A percentile compares a stretch with the other conserved stretches of the same genome.
phyloP scores from a whole-genome alignment of 1,140 invertebrate species.

The Atta texana region DNA sequence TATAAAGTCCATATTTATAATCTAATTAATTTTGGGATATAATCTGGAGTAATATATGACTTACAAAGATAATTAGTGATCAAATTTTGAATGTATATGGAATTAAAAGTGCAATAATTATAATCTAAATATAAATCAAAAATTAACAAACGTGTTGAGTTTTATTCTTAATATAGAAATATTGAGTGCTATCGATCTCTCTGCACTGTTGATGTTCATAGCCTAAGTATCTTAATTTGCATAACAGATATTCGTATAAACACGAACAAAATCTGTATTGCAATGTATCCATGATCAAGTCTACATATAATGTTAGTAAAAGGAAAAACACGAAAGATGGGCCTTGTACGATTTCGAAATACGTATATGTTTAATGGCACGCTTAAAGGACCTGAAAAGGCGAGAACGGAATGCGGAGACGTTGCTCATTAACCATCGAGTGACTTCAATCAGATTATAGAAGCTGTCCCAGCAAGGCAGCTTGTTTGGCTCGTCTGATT shows the following conservation, averaged over 20 bases:
- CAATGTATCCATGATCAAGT: conserved; percentile 27
- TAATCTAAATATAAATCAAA: background rate
- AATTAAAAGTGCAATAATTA: background rate
- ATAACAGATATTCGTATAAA: conserved; percentile 61
- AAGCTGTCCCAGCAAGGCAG: conserved; percentile 59
- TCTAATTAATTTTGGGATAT: background rate
- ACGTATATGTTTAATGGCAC: conserved; percentile 67
- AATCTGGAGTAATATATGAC: background rate
- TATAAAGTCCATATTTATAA: conserved; percentile 7
- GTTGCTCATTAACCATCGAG: conserved; percentile 80
- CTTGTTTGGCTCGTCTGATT: conserved; percentile 65
- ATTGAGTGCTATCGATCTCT: background rate
- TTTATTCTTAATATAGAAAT: conserved; percentile 27
- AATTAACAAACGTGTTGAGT: conserved; percentile 9
- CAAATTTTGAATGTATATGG: background rate
- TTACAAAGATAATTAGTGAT: background rate
- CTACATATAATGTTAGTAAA: conserved; percentile 25
- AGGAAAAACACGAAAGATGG: conserved; percentile 20
- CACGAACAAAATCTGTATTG: conserved; percentile 27
- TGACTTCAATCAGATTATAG: conserved; percentile 79
- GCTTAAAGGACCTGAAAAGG: conserved; percentile 68
- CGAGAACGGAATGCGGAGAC: conserved; percentile 78
- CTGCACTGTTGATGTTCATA: conserved; percentile 37
- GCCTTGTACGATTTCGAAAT: conserved; percentile 57
- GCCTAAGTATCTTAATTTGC: conserved; percentile 55